Base-by-base conservation (phyloP, 2,888 invertebrate genomes). In the Cephus nigrinus region DNA sequence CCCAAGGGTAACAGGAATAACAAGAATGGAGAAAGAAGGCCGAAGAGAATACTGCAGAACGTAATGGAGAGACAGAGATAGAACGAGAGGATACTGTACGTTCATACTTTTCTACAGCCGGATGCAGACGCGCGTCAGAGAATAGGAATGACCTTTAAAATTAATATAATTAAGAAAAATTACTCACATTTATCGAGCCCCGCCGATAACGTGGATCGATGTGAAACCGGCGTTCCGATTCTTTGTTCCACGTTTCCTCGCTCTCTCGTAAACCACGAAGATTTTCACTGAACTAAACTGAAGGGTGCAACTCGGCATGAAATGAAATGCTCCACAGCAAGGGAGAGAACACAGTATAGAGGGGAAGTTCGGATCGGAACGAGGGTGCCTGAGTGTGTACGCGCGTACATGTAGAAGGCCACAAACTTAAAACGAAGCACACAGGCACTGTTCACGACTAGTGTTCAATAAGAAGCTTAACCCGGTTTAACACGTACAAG, bases 251-350 rank as follows among this genome's bases (percentile, higher is more conserved):
- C 23, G 55, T 23, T 55, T 55, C 9, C 55, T 55, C 9, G 23
- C 9, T 1, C 9, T 23, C 55, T 55, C 55, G 23, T 55, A 55
- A 55, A 55, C 55, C 55, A 55, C 55, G 55, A 55, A 23, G 55
- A 55, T 55, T 80, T 80, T 82, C 83, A 82, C 82, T 81, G 78
- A 84, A 82, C 79, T 78, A 76, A 81, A 82, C 78, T 75, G 36
- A 81, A 81, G 55, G 55, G 55, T 55, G 55, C 55, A 55, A 55
- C 55, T 55, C 55, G 55, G 55, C 55, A 55, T 55, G 55, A 55
- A 55, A 55, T 55, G 55, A 55, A 55, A 55, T 55, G 55, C 55
- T 55, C 23, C 78, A 74, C 72, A 35, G 35, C 30, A 78, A 81
- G 76, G 68, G 73, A 33, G 69, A 31, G 75, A 78, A 71, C 78